Evolutionary conservation across 2,888 invertebrate genomes (phyloP).

Genomic region (Dastarcus helophoroides): DNA sequence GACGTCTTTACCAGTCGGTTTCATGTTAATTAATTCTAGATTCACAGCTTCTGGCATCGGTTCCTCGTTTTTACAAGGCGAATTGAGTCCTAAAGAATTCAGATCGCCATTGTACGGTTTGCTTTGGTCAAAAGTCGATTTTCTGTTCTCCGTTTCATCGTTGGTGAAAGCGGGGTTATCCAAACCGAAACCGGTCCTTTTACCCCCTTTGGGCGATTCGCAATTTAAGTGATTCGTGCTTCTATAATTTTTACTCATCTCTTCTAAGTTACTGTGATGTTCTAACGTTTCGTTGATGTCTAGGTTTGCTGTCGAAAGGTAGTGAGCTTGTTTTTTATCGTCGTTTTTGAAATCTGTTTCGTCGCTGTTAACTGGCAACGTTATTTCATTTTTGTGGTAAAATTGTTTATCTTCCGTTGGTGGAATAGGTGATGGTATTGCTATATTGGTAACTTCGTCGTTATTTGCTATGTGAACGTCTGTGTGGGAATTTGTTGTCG

Average conservation of each 20-base stretch:
- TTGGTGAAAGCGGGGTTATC: conserved; percentile 37
- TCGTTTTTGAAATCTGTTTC: conserved; percentile 26
- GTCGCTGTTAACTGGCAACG: conserved; percentile 33
- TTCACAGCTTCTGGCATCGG: conserved; percentile 58
- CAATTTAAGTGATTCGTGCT: conserved; percentile 33
- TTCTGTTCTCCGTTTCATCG: conserved; percentile 33
- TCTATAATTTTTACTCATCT: conserved; percentile 33
- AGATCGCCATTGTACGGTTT: conserved; percentile 32
- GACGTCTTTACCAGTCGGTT: conserved; percentile 45
- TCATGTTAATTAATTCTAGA: conserved; percentile 66
- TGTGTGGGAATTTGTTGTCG: conserved; percentile 15
- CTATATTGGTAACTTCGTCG: conserved; percentile 13
- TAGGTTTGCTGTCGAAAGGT: conserved; percentile 33
- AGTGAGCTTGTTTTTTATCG: conserved; percentile 30
- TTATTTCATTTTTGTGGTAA: conserved; percentile 37
- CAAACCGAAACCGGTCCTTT: conserved; percentile 32
- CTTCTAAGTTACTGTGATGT: conserved; percentile 32
- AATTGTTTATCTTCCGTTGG: conserved; percentile 16
- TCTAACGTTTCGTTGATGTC: conserved; percentile 33
- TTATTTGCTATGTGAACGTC: conserved; percentile 13
- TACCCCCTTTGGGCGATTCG: conserved; percentile 19
- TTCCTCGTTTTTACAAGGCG: conserved; percentile 28
- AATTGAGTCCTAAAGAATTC: conserved; percentile 24
- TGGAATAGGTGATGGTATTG: conserved; percentile 7
- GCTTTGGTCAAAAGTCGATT: conserved; percentile 31